Base-by-base conservation (phyloP, 2,797 vertebrate species). In the Rhabdophis nuchalis region DNA sequence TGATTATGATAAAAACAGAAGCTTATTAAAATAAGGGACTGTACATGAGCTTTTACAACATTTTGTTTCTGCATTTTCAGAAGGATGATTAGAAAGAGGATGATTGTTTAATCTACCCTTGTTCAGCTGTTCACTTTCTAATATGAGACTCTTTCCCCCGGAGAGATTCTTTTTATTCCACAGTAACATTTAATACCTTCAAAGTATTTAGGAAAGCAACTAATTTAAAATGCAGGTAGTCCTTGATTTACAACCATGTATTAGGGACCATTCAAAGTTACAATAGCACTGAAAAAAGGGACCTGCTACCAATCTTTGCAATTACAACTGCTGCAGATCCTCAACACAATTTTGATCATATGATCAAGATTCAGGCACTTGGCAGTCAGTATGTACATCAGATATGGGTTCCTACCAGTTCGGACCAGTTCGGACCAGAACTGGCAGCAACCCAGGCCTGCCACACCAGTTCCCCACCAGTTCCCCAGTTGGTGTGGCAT, bases 21-120 rank as follows among this genome's bases (percentile, higher is more conserved):
- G 94, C 94, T 95, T 96, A 94, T 94, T 94, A 96, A 94, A 94
- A 97, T 96, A 96, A 96, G 93, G 92, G 88, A 94, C 91, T 0
- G 16, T 92, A 88, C 89, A 91, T 0, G 1, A 85, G 41, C 54
- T 94, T 95, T 88, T 87, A 92, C 89, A 96, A 6, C 46, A 94
- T 36, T 8, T 89, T 92, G 94, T 91, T 41, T 82, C 56, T 36
- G 61, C 16, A 29, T 50, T 23, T 92, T 92, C 53, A 46, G 68
- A 32, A 20, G 46, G 46, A 25, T n/a, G 3, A 13, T 61, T 90
- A 64, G 10, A 86, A 85, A 87, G 27, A n/a, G 46, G 53, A n/a
- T 58, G 85, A 41, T n/a, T 58, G 14, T 25, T 77, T 68, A 20
- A 13, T 52, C 41, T 25, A 20, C 20, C 14, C 6, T 29, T 58